Conservation (phyloP, 2,888 invertebrate species). For the Acanthosepion lycidas region DNA sequence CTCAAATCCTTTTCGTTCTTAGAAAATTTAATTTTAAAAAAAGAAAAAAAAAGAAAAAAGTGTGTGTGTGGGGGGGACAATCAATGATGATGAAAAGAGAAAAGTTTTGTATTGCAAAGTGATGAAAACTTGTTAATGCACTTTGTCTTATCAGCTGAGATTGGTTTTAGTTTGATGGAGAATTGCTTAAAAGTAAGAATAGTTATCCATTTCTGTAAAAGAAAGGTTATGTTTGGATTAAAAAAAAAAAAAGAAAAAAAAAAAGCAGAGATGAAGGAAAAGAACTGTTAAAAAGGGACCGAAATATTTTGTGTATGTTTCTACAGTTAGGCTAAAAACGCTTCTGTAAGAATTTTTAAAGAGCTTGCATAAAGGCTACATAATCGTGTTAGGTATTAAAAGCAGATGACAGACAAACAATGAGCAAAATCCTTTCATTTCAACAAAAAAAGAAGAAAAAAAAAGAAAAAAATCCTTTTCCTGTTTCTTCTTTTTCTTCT, state of each 20-base stretch:
- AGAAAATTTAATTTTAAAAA: not conserved
- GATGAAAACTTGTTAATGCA: too few species aligned
- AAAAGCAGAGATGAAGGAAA: too few species aligned
- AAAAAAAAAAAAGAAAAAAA: not conserved
- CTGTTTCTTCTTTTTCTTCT: not conserved
- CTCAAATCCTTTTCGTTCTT: not conserved
- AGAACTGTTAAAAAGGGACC: too few species aligned
- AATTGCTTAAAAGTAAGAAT: not conserved
- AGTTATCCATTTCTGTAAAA: not conserved
- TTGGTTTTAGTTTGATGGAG: not conserved
- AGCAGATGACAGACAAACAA: not conserved
- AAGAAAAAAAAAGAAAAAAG: not conserved
- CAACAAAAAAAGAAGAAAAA: not conserved
- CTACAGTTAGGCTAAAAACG: not conserved
- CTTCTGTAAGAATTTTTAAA: not conserved
- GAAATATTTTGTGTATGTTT: not conserved
- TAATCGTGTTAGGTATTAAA: not conserved
- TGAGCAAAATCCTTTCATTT: not conserved
- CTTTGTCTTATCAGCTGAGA: too few species aligned
- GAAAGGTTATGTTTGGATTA: not conserved
- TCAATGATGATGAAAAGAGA: not conserved
- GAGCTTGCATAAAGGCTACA: not conserved
- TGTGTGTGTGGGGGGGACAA: not conserved
- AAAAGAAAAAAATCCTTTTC: not conserved
- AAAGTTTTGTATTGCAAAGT: too few species aligned